Evolutionary conservation across 1,140 invertebrate species (phyloP).

Genomic region (Anastrepha ludens): DNA sequence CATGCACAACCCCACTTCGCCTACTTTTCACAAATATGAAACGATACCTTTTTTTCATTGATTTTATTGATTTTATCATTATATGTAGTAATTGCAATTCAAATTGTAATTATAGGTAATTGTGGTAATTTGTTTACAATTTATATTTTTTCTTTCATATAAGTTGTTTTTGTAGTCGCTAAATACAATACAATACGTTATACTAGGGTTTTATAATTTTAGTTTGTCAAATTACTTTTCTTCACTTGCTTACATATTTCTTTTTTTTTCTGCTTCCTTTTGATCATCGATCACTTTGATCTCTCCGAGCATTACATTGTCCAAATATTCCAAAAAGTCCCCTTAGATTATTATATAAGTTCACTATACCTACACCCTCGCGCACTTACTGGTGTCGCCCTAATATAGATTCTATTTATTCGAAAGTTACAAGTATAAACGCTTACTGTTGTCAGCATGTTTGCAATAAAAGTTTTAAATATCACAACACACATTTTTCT

Average conservation of each 20-base stretch:
- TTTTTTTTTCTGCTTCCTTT: not conserved
- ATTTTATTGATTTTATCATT: slow-evolving; percentile 39
- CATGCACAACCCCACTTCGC: too few relatives aligned
- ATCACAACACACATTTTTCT: slow-evolving; percentile 36
- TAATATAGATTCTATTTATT: slow-evolving; percentile 25
- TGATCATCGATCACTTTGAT: not conserved
- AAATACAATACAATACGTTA: slow-evolving; percentile 35
- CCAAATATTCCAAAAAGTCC: not conserved
- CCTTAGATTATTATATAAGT: not conserved
- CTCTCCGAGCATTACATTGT: not conserved
- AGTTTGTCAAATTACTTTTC: not conserved
- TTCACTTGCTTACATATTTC: not conserved
- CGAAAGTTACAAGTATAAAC: not conserved
- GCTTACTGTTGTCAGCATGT: slow-evolving; percentile 1
- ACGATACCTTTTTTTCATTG: not conserved
- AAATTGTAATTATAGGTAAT: slow-evolving; percentile 47
- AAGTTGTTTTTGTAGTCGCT: slow-evolving; percentile 10
- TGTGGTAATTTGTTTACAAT: slow-evolving; percentile 35
- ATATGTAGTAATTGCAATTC: slow-evolving; percentile 37
- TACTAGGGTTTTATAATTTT: not conserved
- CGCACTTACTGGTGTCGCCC: not conserved
- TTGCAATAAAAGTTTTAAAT: slow-evolving; percentile 39
- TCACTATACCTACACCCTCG: not conserved
- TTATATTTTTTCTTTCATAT: slow-evolving; percentile 4
- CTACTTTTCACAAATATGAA: too few relatives aligned